Evolutionary conservation across 1,140 invertebrate genomes (phyloP).

Genomic region (Temnothorax longispinosus): DNA sequence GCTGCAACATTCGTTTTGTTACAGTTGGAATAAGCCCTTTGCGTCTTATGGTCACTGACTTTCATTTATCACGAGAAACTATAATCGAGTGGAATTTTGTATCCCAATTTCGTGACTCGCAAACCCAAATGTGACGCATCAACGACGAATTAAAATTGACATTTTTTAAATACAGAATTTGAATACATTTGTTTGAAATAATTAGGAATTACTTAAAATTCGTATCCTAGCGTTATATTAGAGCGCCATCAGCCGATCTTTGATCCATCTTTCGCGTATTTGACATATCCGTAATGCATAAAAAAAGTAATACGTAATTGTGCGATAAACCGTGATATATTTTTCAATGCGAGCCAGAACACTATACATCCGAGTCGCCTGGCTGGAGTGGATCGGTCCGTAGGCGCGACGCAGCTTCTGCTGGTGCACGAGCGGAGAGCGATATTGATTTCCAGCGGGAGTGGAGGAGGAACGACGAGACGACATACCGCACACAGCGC

Average conservation of each 20-base stretch:
- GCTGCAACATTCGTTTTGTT: not conserved
- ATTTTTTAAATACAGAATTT: not conserved
- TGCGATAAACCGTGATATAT: not conserved
- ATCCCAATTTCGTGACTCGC: not conserved
- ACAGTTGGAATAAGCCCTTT: not conserved
- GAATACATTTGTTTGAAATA: not conserved
- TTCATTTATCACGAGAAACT: not conserved
- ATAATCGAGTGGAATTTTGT: not conserved
- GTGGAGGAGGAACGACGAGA: constrained; percentile 29
- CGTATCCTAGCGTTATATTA: too few relatives aligned
- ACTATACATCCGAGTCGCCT: not conserved
- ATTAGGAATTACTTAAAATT: not conserved
- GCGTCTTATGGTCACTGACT: not conserved
- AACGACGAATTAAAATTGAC: not conserved
- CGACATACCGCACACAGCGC: constrained; percentile 28
- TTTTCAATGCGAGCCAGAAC: constrained; percentile 3
- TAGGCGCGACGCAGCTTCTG: constrained; percentile 30
- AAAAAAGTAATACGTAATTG: not conserved
- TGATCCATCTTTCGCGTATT: not conserved
- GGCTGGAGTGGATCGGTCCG: constrained; percentile 20
- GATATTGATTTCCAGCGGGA: constrained; percentile 60
- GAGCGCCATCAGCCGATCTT: not conserved
- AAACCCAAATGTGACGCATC: not conserved
- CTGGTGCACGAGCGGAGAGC: constrained; percentile 23
- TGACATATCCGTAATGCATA: not conserved